Base-by-base conservation (phyloP, 2,113 vertebrate species). In the Callipepla californica region DNA sequence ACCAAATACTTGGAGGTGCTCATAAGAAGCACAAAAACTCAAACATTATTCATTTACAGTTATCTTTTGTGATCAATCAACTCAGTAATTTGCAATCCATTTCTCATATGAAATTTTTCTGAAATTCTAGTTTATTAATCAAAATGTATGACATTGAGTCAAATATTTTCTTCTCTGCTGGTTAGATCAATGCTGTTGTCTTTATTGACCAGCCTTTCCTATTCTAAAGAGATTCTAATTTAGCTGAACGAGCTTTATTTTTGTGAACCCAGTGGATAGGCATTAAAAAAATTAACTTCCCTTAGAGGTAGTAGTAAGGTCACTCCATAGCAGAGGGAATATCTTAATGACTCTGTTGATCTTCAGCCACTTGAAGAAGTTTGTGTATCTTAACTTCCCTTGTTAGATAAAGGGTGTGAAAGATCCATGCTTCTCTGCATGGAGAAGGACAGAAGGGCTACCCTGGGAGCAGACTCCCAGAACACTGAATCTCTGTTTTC, bases 301-400 rank as follows among this genome's bases (percentile, higher is more conserved):
- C 62, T 65, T 28, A 67, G 14, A 0, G 0, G 0, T 6, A 48
- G 20, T 19, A 53, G 6, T 23, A n/a, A 95, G 32, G 28, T 51
- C 21, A 30, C 18, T 30, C 15, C 36, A 23, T 16, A 47, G 18
- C 32, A 82, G 57, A 70, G 22, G 22, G 30, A 74, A 26, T 13
- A 44, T 45, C 23, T 81, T 58, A 63, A 58, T 47, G 11, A 44
- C 14, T 53, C 53, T 22, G 22, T 36, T 21, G 30, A n/a, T 83
- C 70, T 86, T 83, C 30, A 87, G 40, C 30, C 50, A 44, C 40
- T 19, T 59, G 26, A 68, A 47, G 55, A 68, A 67, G 30, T 7
- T 48, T 40, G 4, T 38, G 18, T 13, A 51, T n/a, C 9, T 34
- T 14, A 67, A 32, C 9, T 50, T 84, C 45, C 22, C 7, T 59